These are phyloP conservation scores for Synanthedon andrenaeformis DNA, from an alignment of 2,888 invertebrate genomes.

Conservation along the genomic window DNA sequence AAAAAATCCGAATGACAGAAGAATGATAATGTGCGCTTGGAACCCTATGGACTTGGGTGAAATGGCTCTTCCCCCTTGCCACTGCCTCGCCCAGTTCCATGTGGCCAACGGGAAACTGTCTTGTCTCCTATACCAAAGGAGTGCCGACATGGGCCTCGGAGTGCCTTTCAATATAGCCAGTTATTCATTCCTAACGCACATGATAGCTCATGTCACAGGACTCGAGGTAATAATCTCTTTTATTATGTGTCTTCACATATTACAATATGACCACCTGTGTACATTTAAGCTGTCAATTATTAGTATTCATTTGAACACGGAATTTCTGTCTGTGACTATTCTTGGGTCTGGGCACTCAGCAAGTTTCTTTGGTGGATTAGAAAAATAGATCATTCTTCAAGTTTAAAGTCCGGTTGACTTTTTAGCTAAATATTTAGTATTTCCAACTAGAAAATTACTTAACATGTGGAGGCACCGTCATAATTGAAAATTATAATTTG, in stretches of 20 bases:
- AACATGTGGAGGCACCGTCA: no score
- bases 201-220: slow-evolving; percentile 96
- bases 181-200: slow-evolving; percentile 91
- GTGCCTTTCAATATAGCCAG: slow-evolving; percentile 99
- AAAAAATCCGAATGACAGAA: slow-evolving; percentile 85
- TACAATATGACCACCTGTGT: no score
- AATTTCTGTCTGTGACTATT: no score
- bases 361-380: no score
- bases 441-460: no score
- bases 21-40: slow-evolving; percentile 96
- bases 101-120: slow-evolving; percentile 87
- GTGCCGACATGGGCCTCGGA: slow-evolving; percentile 98
- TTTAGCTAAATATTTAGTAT: no score
- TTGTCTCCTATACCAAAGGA: slow-evolving; percentile 94
- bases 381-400: no score
- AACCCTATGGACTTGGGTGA: slow-evolving; percentile 87
- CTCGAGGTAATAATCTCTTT: slow-evolving; percentile 73
- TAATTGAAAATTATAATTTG: no score
- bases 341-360: no score
- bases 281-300: no score
- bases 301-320: no score
- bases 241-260: neutral
- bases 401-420: no score
- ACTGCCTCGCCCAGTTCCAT: slow-evolving; percentile 94
- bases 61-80: slow-evolving; percentile 98